phyloP scores from a whole-genome alignment of 2,888 invertebrate species.

The Scaptodrosophila latifasciaeformis region DNA sequence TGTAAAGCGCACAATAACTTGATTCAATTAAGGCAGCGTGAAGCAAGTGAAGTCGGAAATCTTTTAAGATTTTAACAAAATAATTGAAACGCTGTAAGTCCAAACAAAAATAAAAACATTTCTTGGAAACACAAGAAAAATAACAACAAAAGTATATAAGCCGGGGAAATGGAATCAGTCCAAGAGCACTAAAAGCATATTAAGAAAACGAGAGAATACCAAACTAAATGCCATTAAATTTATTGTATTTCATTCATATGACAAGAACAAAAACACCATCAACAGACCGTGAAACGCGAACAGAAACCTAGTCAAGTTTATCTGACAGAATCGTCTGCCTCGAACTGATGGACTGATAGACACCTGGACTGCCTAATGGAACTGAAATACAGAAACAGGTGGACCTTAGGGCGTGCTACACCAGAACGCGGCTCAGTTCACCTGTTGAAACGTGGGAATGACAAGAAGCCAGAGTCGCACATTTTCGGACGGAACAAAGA shows the following conservation, averaged over 20 bases:
- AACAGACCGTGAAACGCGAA: constrained; percentile 26
- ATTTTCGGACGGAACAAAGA: neutral
- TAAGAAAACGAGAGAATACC: neutral
- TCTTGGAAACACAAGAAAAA: constrained; percentile 30
- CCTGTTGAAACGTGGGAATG: constrained; percentile 34
- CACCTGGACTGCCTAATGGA: constrained; percentile 11
- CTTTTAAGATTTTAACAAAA: constrained; percentile 22
- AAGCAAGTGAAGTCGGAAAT: neutral
- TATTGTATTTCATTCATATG: constrained; percentile 46
- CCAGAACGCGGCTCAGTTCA: constrained; percentile 10
- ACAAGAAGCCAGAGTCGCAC: neutral
- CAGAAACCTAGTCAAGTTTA: constrained; percentile 13
- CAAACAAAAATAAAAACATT: constrained; percentile 28
- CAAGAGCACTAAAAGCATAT: constrained; percentile 10
- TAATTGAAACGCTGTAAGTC: constrained; percentile 60
- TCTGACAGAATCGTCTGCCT: neutral
- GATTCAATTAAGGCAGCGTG: constrained; percentile 49
- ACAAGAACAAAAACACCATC: constrained; percentile 31
- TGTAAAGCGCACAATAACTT: constrained; percentile 35
- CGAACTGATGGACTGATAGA: constrained; percentile 12
- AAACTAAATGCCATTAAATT: constrained; percentile 28
- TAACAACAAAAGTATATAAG: constrained; percentile 16
- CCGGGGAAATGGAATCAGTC: constrained; percentile 1
- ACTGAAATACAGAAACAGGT: constrained; percentile 24
- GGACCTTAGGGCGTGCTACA: no score